Conservation (phyloP, 2,888 invertebrate genomes). For the Drosophila antonietae region DNA sequence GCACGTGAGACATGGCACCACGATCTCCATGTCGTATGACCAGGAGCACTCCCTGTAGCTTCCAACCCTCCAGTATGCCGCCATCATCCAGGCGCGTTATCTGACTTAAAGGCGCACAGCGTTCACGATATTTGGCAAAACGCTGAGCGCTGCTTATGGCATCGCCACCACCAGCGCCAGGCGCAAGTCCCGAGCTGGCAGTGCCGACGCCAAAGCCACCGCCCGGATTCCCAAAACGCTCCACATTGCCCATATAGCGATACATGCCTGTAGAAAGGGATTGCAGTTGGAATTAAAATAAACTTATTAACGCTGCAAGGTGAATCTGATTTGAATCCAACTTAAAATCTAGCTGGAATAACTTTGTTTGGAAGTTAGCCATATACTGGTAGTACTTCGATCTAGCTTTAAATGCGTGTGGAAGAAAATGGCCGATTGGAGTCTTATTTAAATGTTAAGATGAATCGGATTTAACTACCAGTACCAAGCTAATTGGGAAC, state of each 20-base stretch:
- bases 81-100: conserved; percentile 90
- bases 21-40: conserved; percentile 95
- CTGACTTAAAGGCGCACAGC: conserved; percentile 90
- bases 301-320: neutral
- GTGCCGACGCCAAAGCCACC: conserved; percentile 45
- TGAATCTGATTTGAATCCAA: neutral
- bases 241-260: conserved; percentile 89
- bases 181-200: conserved; percentile 27
- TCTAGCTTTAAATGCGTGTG: too few species aligned
- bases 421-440: too few species aligned
- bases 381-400: too few species aligned
- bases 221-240: conserved; percentile 61
- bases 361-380: too few species aligned
- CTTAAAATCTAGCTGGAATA: too few species aligned
- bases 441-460: too few species aligned
- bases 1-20: conserved; percentile 93
- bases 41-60: conserved; percentile 87
- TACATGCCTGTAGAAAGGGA: conserved; percentile 88
- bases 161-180: conserved; percentile 24
- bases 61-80: conserved; percentile 84
- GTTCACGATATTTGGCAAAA: conserved; percentile 87
- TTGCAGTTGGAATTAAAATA: neutral
- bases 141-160: conserved; percentile 49
- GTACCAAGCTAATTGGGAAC: too few species aligned
- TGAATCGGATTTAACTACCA: too few species aligned